Evolutionary conservation across 2,113 vertebrate species (phyloP).

Genomic region (Entelurus aequoreus): DNA sequence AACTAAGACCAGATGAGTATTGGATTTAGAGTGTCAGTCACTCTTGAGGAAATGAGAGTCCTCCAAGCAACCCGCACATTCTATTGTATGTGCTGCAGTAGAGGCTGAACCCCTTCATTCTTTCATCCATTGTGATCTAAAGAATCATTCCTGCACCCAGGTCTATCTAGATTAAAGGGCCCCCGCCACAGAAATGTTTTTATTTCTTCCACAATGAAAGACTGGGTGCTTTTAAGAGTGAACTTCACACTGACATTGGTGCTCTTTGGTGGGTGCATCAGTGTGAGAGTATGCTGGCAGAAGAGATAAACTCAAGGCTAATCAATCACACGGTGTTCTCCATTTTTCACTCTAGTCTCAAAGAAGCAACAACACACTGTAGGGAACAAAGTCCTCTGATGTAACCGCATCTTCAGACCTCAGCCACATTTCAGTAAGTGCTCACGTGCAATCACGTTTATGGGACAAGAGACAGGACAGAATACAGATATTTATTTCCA

Average conservation of each 20-base stretch:
- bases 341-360: slow-evolving; percentile 6
- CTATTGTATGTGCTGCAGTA: slow-evolving; percentile 17
- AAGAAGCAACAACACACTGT: slow-evolving; percentile 1
- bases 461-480: slow-evolving; percentile 1
- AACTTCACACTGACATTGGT: slow-evolving; percentile 48
- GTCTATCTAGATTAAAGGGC: slow-evolving; percentile 59
- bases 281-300: slow-evolving; percentile 39
- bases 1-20: slow-evolving; percentile 47
- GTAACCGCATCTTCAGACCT: slow-evolving; percentile 10
- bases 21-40: slow-evolving; percentile 12
- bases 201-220: slow-evolving; percentile 49
- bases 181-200: slow-evolving; percentile 38
- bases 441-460: slow-evolving; percentile 20
- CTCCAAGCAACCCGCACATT: slow-evolving; percentile 23
- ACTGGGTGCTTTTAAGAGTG: slow-evolving; percentile 48
- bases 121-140: slow-evolving; percentile 65
- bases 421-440: slow-evolving; percentile 34
- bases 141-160: slow-evolving; percentile 44
- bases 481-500: not conserved
- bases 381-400: slow-evolving; percentile 13
- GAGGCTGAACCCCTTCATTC: slow-evolving; percentile 27
- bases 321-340: slow-evolving; percentile 52
- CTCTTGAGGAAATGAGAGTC: slow-evolving; percentile 26
- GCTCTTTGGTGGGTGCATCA: slow-evolving; percentile 48
- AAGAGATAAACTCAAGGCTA: slow-evolving; percentile 58